A percentile compares a stretch with the other conserved stretches of the same genome.
phyloP scores from a whole-genome alignment of 2,113 vertebrate species.

The Oreochromis tanganicae region DNA sequence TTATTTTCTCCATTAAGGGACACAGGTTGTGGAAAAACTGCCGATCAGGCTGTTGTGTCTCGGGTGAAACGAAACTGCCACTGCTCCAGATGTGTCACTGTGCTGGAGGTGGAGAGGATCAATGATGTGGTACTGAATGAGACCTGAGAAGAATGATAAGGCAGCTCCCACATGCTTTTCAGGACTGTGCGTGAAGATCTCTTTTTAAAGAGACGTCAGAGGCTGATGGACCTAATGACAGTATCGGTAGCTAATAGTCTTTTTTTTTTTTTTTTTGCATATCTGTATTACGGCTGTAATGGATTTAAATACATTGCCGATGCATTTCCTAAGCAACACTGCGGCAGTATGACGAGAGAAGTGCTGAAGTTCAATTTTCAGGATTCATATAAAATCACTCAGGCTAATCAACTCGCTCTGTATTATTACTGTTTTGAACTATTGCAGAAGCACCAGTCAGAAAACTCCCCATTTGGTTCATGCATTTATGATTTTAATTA shows the following conservation, averaged over 20 bases:
- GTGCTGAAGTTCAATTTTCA: background rate
- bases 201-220: background rate
- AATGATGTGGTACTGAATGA: conserved; percentile 26
- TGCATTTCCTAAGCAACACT: background rate
- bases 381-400: background rate
- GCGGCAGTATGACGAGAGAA: background rate
- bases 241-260: background rate
- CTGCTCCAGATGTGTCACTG: conserved; percentile 51
- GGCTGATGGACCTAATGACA: background rate
- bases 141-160: conserved; percentile 44
- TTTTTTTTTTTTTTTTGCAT: background rate
- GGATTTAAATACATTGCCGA: background rate
- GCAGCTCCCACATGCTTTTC: background rate
- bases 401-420: background rate
- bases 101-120: conserved; percentile 44
- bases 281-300: background rate
- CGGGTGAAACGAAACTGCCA: background rate
- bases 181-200: background rate
- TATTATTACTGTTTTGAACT: background rate
- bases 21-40: conserved; percentile 1
- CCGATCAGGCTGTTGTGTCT: conserved; percentile 41
- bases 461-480: background rate
- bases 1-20: conserved; percentile 42
- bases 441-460: background rate
- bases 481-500: conserved; percentile 29